Conservation (phyloP, 53 echinoderm and acorn worm species). For the Temnopleurus reevesii region DNA sequence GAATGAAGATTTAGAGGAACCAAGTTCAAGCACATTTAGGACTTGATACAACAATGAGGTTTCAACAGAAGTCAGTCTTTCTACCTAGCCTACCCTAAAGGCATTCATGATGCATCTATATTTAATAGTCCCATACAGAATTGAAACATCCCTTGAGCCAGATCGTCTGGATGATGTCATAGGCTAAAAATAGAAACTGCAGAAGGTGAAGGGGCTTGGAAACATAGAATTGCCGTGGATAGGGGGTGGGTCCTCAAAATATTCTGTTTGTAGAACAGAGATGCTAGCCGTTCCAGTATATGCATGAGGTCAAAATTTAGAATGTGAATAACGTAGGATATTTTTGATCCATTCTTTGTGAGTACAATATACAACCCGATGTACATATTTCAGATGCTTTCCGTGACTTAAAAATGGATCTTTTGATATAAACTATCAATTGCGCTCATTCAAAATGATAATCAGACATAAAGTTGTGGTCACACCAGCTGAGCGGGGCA, state of each 20-base stretch:
- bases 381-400: too few relatives aligned
- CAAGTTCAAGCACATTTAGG: neutral
- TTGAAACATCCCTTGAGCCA: neutral
- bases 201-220: neutral
- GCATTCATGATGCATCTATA: constrained; percentile 20
- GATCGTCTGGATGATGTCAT: neutral
- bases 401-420: too few relatives aligned
- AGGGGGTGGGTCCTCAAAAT: neutral
- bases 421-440: too few relatives aligned
- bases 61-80: constrained; percentile 10
- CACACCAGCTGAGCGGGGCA: too few relatives aligned
- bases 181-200: neutral
- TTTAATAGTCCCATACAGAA: neutral
- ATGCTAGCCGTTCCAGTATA: too few relatives aligned
- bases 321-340: too few relatives aligned
- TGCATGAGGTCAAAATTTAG: too few relatives aligned
- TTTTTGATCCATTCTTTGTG: too few relatives aligned
- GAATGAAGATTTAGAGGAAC: too few relatives aligned
- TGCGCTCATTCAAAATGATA: too few relatives aligned
- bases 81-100: neutral
- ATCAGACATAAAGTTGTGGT: too few relatives aligned
- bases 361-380: too few relatives aligned
- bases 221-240: neutral
- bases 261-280: neutral
- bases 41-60: constrained; percentile 16